phyloP scores from a whole-genome alignment of 2,888 invertebrate species.

The Strigamia transsilvanica region DNA sequence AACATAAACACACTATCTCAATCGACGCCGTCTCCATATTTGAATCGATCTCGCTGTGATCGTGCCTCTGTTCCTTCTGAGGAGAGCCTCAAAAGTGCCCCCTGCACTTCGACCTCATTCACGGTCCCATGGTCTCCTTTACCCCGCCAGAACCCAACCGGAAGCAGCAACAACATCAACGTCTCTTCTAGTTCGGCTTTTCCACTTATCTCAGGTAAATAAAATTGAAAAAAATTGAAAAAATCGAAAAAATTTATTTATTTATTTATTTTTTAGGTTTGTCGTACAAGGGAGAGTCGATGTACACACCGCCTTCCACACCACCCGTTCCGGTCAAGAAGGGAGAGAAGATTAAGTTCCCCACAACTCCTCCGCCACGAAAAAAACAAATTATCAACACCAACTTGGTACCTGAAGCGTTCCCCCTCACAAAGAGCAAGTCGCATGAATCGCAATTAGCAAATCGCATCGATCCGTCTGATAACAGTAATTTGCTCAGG shows the following conservation, averaged over 20 bases:
- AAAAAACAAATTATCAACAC: slow-evolving; percentile 69
- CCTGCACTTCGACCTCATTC: slow-evolving; percentile 56
- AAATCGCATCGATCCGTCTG: slow-evolving; percentile 68
- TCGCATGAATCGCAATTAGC: slow-evolving; percentile 90
- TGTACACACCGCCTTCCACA: slow-evolving; percentile 66
- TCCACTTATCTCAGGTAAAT: background rate
- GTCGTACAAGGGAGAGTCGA: slow-evolving; percentile 13
- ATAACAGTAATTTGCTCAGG: slow-evolving; percentile 17
- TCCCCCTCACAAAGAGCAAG: slow-evolving; percentile 84
- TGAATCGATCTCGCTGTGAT: slow-evolving; percentile 62
- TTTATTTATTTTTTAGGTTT: background rate
- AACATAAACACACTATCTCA: slow-evolving; percentile 64
- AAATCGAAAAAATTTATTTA: too few species aligned
- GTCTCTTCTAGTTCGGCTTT: slow-evolving; percentile 13
- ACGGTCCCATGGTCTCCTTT: slow-evolving; percentile 56
- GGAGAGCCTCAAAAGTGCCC: slow-evolving; percentile 63
- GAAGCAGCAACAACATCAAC: slow-evolving; percentile 27
- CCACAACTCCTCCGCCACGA: slow-evolving; percentile 82
- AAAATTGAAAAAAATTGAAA: background rate
- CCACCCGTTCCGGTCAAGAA: slow-evolving; percentile 66
- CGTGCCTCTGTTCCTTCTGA: slow-evolving; percentile 72
- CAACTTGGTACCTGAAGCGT: slow-evolving; percentile 68
- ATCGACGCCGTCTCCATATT: slow-evolving; percentile 66
- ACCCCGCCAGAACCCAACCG: slow-evolving; percentile 50
- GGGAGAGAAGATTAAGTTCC: slow-evolving; percentile 70